Evolutionary conservation across 1,140 invertebrate species (phyloP).

Genomic region (Acromyrmex charruanus): DNA sequence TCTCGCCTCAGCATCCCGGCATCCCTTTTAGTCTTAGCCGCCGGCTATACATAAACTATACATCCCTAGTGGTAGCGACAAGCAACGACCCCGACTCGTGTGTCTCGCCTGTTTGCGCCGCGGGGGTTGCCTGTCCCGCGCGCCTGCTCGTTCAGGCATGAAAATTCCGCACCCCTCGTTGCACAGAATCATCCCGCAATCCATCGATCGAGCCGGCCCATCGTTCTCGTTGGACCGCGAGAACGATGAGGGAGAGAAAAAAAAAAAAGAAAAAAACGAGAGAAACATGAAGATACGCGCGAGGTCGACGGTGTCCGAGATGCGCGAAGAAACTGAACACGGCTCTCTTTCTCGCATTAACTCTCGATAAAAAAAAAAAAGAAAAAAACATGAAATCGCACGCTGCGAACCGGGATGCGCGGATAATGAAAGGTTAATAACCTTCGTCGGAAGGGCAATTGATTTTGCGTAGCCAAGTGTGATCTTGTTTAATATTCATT

Average conservation of each 20-base stretch:
- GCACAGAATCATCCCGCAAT: constrained; percentile 74
- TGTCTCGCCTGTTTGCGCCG: constrained; percentile 69
- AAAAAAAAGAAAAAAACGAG: constrained; percentile 19
- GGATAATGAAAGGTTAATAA: constrained; percentile 52
- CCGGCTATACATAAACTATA: constrained; percentile 74
- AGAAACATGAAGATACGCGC: constrained; percentile 28
- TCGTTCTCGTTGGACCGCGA: constrained; percentile 64
- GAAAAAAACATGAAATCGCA: constrained; percentile 37
- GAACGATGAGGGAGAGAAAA: constrained; percentile 21
- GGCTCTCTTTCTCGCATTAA: constrained; percentile 16
- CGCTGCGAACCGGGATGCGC: constrained; percentile 17
- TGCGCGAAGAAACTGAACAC: constrained; percentile 45
- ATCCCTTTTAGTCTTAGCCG: constrained; percentile 75
- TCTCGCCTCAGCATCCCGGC: constrained; percentile 13
- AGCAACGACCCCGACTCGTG: constrained; percentile 67
- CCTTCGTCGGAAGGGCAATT: constrained; percentile 52
- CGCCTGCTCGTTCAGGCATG: constrained; percentile 73
- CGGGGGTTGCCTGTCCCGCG: constrained; percentile 61
- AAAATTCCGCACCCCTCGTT: constrained; percentile 79
- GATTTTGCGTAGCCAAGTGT: constrained; percentile 43
- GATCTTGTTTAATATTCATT: constrained; percentile 31
- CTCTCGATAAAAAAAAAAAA: not conserved
- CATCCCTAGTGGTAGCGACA: constrained; percentile 51
- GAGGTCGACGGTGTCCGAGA: constrained; percentile 23
- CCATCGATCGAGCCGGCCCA: constrained; percentile 70